Evolutionary conservation across 2,888 invertebrate genomes (phyloP), one percentile per base, ranked within the genome.

Genomic region (Euzophera pinguis): DNA sequence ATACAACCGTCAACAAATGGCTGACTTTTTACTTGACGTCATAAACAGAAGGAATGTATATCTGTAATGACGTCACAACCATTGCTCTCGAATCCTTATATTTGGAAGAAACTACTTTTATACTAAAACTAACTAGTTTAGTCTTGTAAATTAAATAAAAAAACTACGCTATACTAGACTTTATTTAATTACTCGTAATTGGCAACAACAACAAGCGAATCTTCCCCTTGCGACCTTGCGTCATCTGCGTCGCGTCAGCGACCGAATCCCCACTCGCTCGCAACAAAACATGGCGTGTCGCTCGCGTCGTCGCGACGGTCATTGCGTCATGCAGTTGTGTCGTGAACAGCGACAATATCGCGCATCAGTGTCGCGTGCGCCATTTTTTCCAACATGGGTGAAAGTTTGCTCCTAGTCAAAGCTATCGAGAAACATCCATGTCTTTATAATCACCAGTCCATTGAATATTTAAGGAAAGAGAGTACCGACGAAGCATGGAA

Each of bases 391-490:
- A 52, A 49, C 38, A 73, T 74, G 70, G 63, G 60, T 55, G 75
- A 69, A 64, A 74, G 69, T 54, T 55, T 71, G 55, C 43, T 64
- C 38, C 58, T 77, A 43, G 65, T 77, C 8, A 65, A 66, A 52
- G 53, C 69, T 43, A 69, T 77, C 17, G 68, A 73, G 59, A 69
- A 64, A 53, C 69, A 60, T 53, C 71, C 69, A 41, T 75, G 73
- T 52, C 48, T 77, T 5, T 77, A 77, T 53, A 75, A 77, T 54
- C 63, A 59, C 41, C 64, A 61, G 54, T 56, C 68, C 39, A 52
- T 56, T 1, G 76, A 76, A 27, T 77, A 75, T 53, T 62, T 67
- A 52, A 71, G 66, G 55, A 77, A 70, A 57, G 75, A 77, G 42
- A 47, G 68, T 3, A 69, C 69, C 10, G 76, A 77, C 34, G 64